Evolutionary conservation across 2,113 vertebrate species (phyloP), one percentile per base, ranked within the genome.

Genomic region (Heterotis niloticus): DNA sequence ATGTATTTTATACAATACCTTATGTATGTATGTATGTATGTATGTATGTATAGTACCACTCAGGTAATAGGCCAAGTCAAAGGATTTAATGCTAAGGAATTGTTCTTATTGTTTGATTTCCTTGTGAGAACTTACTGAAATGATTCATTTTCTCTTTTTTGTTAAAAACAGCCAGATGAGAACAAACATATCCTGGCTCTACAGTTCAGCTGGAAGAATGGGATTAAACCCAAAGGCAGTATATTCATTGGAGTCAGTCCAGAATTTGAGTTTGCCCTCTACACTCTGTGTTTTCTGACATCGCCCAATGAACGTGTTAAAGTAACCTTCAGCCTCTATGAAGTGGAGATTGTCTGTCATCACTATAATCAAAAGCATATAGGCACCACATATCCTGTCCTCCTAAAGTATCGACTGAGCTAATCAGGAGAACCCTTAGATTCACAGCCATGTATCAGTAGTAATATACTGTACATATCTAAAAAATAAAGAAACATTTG

Each of bases 201-300:
- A 23, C 92, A 94, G 88, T 94, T 94, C 86, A 91, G 90, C 87
- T 94, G 93, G 92, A 94, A 93, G 87, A 84, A 92, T 0, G 92
- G 91, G 0, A 89, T 93, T 67, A 94, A 94, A 81, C 90, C 92
- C 51, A 92, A 91, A 84, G 92, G 93, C 62, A 93, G 92, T 90
- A 92, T 93, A 86, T 94, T 94, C 84, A 83, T 94, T 2, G 92
- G 92, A 0, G 91, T 93, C 88, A 94, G 92, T 80, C 92, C 93
- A 0, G 93, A 94, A 87, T 94, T 94, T 13, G 92, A 94, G 86
- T 90, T 94, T 0, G 90, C 93, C 52, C 88, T 94, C 75, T 94
- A 94, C 86, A 94, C 92, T 1, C 86, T 94, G 82, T 92, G 91
- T 83, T 94, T 94, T 86, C 91, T 94, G n/a, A 65, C 52, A 34